Conservation (phyloP, 2,797 vertebrate genomes). For the Lophius americanus region DNA sequence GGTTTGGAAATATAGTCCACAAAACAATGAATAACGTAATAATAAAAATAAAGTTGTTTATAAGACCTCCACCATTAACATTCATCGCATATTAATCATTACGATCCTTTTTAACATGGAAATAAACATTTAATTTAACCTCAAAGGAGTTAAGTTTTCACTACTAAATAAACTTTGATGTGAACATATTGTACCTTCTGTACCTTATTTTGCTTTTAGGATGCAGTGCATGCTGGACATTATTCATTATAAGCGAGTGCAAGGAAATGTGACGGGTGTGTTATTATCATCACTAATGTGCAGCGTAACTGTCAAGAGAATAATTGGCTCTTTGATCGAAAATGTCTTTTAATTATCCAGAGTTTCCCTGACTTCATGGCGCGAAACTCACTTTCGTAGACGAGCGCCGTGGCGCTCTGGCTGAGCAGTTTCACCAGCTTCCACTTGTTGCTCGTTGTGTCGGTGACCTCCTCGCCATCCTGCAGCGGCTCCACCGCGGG, state of each 20-base stretch:
- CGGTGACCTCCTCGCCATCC: constrained; percentile 79
- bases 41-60: too few relatives aligned
- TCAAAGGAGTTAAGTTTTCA: too few relatives aligned
- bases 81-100: not conserved
- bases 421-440: constrained; percentile 77
- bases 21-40: not conserved
- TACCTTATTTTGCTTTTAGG: too few relatives aligned
- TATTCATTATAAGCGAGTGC: too few relatives aligned
- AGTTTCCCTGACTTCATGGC: not conserved
- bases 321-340: not conserved
- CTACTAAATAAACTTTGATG: too few relatives aligned
- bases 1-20: not conserved
- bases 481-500: constrained; percentile 69
- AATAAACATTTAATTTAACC: not conserved
- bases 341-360: not conserved
- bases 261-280: not conserved
- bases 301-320: not conserved
- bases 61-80: not conserved
- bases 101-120: not conserved
- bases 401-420: constrained; percentile 76
- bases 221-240: too few relatives aligned
- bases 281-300: not conserved
- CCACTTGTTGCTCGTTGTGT: constrained; percentile 84
- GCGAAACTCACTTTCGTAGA: constrained; percentile 85
- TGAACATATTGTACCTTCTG: too few relatives aligned